Evolutionary conservation across 2,113 vertebrate genomes (phyloP).

Genomic region (Ceyx melanurus): DNA sequence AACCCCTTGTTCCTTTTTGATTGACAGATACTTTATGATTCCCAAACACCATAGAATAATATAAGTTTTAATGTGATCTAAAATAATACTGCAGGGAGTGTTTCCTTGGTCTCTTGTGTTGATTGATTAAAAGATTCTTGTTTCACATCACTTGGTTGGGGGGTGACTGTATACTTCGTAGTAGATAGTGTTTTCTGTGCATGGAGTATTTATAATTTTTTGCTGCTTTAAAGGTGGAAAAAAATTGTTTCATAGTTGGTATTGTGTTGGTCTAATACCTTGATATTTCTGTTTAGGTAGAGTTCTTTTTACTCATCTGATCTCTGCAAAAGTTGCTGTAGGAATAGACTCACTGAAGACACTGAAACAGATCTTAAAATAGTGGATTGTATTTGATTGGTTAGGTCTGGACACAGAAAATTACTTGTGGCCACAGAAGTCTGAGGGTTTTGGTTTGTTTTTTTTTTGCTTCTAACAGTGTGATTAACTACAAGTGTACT

Average conservation of each 20-base stretch:
- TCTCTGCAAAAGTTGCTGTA: background rate
- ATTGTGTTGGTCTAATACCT: background rate
- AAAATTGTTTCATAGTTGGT: background rate
- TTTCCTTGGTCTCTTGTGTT: background rate
- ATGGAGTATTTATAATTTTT: background rate
- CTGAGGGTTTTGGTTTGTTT: background rate
- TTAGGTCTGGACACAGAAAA: accelerated
- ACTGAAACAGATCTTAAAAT: background rate
- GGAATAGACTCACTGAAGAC: background rate
- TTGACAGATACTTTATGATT: background rate
- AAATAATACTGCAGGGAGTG: background rate
- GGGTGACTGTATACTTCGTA: background rate
- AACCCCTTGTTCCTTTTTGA: background rate
- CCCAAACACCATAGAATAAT: background rate
- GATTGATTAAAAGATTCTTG: background rate
- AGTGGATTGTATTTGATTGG: background rate
- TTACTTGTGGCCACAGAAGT: background rate
- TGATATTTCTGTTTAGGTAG: background rate
- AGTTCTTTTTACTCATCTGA: background rate
- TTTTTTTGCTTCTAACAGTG: background rate
- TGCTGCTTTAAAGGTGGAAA: background rate
- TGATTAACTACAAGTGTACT: background rate
- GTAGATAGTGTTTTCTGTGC: background rate
- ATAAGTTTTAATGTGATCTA: background rate
- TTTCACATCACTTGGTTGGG: background rate